These are phyloP conservation scores for Sylvilagus floridanus DNA, from an alignment of 2,797 vertebrate genomes.

Conservation along the genomic window DNA sequence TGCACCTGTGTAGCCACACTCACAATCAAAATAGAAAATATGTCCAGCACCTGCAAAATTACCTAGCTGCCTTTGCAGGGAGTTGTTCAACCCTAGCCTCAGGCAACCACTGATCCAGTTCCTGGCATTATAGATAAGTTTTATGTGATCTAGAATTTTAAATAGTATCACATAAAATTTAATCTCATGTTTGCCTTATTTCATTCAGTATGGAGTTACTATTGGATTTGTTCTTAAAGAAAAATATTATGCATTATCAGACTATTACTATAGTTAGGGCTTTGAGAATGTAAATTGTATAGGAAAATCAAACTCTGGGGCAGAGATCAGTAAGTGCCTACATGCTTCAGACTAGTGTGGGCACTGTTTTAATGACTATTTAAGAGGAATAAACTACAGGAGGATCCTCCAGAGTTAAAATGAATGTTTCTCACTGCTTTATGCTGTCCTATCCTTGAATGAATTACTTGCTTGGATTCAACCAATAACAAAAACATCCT, in stretches of 20 bases:
- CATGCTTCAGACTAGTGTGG: neutral
- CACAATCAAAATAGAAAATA: neutral
- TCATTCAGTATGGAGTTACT: neutral
- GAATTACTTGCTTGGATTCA: slow-evolving; percentile 40
- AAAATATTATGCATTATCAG: neutral
- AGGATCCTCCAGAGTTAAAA: slow-evolving; percentile 16
- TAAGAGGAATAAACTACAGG: slow-evolving; percentile 27
- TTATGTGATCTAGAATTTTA: slow-evolving; percentile 1
- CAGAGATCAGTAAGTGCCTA: neutral
- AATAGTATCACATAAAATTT: neutral
- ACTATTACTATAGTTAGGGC: neutral
- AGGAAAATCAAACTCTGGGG: neutral
- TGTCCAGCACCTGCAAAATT: neutral
- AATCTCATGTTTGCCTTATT: neutral
- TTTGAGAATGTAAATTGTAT: neutral
- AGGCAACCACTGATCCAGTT: neutral
- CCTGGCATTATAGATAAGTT: neutral
- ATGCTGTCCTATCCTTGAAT: slow-evolving; percentile 41
- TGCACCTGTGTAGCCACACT: neutral
- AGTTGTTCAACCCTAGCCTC: fast-evolving
- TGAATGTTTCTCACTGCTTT: slow-evolving; percentile 53
- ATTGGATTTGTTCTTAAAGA: neutral
- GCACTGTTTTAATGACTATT: neutral
- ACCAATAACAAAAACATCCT: neutral
- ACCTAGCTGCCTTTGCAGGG: neutral